Evolutionary conservation across 2,797 vertebrate species (phyloP), one percentile per base, ranked within the genome.

Genomic region (Buceros bicornis): DNA sequence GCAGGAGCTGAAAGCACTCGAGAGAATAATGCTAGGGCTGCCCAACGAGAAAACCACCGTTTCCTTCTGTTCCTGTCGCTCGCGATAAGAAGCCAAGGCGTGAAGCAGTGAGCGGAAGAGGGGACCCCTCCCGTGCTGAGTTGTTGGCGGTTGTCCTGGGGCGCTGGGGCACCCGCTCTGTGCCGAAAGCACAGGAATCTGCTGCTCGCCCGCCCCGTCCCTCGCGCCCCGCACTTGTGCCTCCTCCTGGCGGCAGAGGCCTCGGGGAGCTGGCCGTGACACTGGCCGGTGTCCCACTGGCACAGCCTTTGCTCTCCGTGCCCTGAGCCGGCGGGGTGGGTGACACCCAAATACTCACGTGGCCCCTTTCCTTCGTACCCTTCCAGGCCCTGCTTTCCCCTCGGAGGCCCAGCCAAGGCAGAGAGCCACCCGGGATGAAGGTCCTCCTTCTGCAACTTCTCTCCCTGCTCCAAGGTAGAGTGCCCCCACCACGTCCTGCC

Each of bases 391-490:
- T 62, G 33, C 45, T 77, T 82, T 77, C 28, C 28, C 61, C 62
- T 43, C 0, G 3, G 77, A 90, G 82, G 43, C 42, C 58, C 58
- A 37, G 33, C 12, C 47, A 58, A 79, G 50, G 53, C 2, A 31
- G 62, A 64, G 51, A 86, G 45, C 60, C 17, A 5, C 24, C 47
- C 3, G 0, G 37, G 53, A 97, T 97, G 97, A 85, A 93, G 62
- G 72, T 96, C 50, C 28, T 96, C 29, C 58, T 97, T 12, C 80
- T 97, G 54, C 65, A 95, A 51, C 89, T 97, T 54, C 84, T 97
- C 42, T 90, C 65, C 12, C 77, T 60, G 0, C 61, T 95, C 58
- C 96, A 94, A 96, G 96, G 97, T 97, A 97, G 40, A 5, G 10
- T 66, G 24, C 11, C 40, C 15, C 22, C 57, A 3, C 25, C 14